Conservation (phyloP, 1,140 invertebrate species). For the Leptinotarsa texana region DNA sequence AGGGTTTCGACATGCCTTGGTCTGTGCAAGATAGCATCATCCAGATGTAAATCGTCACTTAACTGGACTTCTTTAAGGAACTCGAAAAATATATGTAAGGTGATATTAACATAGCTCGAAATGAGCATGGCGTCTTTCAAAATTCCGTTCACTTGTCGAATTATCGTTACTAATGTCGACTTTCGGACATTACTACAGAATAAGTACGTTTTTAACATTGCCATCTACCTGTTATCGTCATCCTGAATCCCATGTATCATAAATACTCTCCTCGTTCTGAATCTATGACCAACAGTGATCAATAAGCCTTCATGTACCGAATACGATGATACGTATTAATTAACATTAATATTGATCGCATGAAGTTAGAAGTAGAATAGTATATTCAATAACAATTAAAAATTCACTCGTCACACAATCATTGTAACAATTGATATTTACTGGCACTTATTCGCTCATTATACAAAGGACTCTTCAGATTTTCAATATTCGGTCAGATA, state of each 20-base stretch:
- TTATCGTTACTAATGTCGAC: constrained; percentile 30
- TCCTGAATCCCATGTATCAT: constrained; percentile 33
- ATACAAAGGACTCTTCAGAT: not conserved
- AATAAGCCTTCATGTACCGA: constrained; percentile 34
- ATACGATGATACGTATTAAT: constrained; percentile 36
- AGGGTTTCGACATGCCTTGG: constrained; percentile 17
- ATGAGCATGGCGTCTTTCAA: constrained; percentile 46
- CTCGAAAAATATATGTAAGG: constrained; percentile 38
- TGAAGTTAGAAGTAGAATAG: constrained; percentile 25
- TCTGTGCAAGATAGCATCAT: constrained; percentile 11
- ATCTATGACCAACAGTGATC: constrained; percentile 40
- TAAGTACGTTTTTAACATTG: constrained; percentile 33
- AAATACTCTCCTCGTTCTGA: constrained; percentile 33
- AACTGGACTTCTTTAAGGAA: not conserved
- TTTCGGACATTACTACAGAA: constrained; percentile 23
- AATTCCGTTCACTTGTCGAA: constrained; percentile 44
- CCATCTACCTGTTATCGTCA: constrained; percentile 28
- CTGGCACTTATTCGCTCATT: not conserved
- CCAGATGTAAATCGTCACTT: not conserved
- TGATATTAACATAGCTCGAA: constrained; percentile 45
- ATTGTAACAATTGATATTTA: not conserved
- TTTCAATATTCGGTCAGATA: not conserved
- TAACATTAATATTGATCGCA: constrained; percentile 34
- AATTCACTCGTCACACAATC: not conserved
- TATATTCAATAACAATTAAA: not conserved